A percentile compares a stretch with the other conserved stretches of the same genome.
Conservation (phyloP, 2,797 vertebrate genomes). For the Fundulus diaphanus region DNA sequence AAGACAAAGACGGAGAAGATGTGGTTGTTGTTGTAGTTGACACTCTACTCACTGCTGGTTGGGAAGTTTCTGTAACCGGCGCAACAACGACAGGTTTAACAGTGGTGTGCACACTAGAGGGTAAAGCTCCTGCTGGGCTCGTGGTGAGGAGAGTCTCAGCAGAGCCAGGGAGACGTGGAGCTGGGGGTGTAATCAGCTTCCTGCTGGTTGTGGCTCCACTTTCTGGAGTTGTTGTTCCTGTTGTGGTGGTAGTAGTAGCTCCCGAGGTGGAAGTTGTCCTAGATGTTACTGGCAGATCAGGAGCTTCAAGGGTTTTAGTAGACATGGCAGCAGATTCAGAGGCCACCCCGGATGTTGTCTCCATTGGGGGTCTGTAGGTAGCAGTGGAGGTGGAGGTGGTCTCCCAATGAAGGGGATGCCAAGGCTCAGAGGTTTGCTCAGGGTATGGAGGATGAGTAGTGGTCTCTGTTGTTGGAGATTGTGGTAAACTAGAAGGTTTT, state of each 20-base stretch:
- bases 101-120: constrained; percentile 44
- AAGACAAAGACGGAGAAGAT: constrained; percentile 24
- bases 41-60: constrained; percentile 51
- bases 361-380: constrained; percentile 54
- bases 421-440: constrained; percentile 43
- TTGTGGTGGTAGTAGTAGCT: constrained; percentile 36
- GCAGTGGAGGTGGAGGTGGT: constrained; percentile 65
- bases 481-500: constrained; percentile 37
- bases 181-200: constrained; percentile 28
- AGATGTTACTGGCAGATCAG: constrained; percentile 40
- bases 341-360: constrained; percentile 43
- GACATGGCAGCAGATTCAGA: constrained; percentile 47
- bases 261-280: constrained; percentile 34
- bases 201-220: constrained; percentile 44
- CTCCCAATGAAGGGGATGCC: constrained; percentile 47
- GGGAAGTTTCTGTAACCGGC: constrained; percentile 48
- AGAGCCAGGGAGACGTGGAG: constrained; percentile 16
- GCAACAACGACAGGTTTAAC: constrained; percentile 44
- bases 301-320: constrained; percentile 43
- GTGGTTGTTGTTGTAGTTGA: constrained; percentile 49
- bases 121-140: constrained; percentile 30
- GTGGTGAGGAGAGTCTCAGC: constrained; percentile 51
- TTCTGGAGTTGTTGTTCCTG: constrained; percentile 48
- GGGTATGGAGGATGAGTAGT: constrained; percentile 30
- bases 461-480: constrained; percentile 27